Conservation (phyloP, 2,888 invertebrate species). For the Nephrocerus scutellatus region DNA sequence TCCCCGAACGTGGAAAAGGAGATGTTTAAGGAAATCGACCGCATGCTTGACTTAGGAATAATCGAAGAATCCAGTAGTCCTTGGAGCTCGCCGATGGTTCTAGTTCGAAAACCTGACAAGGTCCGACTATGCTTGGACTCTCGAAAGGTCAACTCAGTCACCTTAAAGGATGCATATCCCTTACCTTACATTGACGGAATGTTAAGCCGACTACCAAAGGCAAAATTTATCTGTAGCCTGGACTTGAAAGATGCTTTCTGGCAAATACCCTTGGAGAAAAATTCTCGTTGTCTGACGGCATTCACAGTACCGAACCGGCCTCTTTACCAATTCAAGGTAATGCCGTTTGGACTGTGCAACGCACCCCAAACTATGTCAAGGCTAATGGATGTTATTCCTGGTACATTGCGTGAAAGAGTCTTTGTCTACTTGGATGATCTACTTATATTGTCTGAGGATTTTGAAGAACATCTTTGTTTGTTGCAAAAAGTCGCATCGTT, state of each 20-base stretch:
- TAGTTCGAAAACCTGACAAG: constrained; percentile 27
- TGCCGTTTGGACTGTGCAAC: constrained; percentile 9
- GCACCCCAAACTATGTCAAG: constrained; percentile 8
- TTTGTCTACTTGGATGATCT: constrained; percentile 19
- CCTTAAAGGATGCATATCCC: constrained; percentile 21
- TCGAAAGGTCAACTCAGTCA: constrained; percentile 30
- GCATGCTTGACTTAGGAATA: constrained; percentile 30
- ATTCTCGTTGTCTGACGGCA: constrained; percentile 7
- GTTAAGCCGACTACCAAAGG: constrained; percentile 7
- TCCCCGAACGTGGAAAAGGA: constrained; percentile 19
- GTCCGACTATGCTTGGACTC: constrained; percentile 31
- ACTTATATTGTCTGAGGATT: constrained; percentile 11
- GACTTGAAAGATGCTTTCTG: constrained; percentile 17
- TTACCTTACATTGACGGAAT: constrained; percentile 21
- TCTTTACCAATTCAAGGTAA: constrained; percentile 11
- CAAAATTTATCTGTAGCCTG: constrained; percentile 15
- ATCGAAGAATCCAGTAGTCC: constrained; percentile 31
- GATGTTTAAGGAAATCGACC: constrained; percentile 27
- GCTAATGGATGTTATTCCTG: constrained; percentile 14
- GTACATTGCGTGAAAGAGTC: no score
- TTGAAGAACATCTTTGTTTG: constrained; percentile 5
- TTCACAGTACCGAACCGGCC: constrained; percentile 10
- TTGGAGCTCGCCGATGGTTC: constrained; percentile 31
- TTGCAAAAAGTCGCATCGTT: background rate
- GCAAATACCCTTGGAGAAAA: constrained; percentile 8